Evolutionary conservation across 2,888 invertebrate species (phyloP).

Genomic region (Stenolophus ochropezus): DNA sequence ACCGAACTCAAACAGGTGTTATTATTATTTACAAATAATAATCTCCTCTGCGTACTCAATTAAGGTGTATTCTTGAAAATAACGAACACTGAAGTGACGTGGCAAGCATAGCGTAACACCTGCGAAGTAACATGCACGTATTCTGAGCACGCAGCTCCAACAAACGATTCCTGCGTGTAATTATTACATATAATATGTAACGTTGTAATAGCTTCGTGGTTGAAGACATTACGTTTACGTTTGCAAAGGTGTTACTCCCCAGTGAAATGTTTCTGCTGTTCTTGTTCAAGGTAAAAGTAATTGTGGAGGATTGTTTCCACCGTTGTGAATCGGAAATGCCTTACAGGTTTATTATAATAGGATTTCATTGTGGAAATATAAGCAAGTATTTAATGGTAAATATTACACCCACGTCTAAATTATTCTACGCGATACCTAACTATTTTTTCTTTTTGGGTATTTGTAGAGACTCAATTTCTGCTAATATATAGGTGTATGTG

Average conservation of each 20-base stretch:
- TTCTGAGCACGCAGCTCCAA: neutral
- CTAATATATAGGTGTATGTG: too few relatives aligned
- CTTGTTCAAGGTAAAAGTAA: neutral
- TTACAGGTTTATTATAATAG: neutral
- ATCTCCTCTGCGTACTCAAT: neutral
- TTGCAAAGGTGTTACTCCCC: neutral
- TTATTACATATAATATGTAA: constrained; percentile 15
- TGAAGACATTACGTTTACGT: neutral
- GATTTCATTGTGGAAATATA: neutral
- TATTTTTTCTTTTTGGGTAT: too few relatives aligned
- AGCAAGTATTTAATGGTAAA: too few relatives aligned
- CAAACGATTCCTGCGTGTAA: neutral
- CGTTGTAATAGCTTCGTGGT: neutral
- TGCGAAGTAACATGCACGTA: neutral
- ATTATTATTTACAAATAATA: too few relatives aligned
- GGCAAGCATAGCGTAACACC: neutral
- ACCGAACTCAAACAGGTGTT: too few relatives aligned
- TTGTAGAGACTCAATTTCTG: too few relatives aligned
- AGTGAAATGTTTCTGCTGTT: neutral
- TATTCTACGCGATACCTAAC: too few relatives aligned
- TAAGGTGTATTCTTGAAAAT: neutral
- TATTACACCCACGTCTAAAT: too few relatives aligned
- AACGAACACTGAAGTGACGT: neutral
- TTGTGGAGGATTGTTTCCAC: neutral
- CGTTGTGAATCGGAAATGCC: neutral